These are phyloP conservation scores for Apocheima hispidaria DNA, from an alignment of 2,888 invertebrate species.

Conservation along the genomic window DNA sequence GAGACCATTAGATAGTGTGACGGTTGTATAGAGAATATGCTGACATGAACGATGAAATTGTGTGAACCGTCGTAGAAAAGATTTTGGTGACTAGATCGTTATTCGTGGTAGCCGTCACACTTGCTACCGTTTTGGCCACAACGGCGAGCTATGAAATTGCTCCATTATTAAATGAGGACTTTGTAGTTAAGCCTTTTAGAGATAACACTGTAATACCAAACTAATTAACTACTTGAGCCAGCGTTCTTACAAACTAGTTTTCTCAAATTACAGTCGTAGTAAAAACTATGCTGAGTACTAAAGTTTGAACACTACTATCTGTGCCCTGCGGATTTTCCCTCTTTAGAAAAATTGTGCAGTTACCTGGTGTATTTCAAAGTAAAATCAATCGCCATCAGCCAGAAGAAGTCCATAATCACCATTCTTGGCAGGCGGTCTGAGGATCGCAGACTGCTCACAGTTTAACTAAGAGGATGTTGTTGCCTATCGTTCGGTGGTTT, in stretches of 20 bases:
- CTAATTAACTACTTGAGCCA: too few relatives aligned
- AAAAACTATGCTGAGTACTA: not conserved
- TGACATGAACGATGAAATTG: constrained; percentile 63
- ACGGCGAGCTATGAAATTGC: constrained; percentile 9
- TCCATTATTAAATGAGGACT: constrained; percentile 25
- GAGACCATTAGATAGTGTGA: constrained; percentile 74
- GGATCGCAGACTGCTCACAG: too few relatives aligned
- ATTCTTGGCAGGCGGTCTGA: too few relatives aligned
- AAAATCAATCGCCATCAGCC: too few relatives aligned
- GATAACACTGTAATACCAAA: not conserved
- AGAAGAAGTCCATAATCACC: too few relatives aligned
- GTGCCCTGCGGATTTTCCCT: not conserved
- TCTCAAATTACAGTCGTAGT: not conserved
- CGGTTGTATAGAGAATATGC: constrained; percentile 58
- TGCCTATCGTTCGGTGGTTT: too few relatives aligned
- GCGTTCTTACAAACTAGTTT: not conserved
- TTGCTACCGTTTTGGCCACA: constrained; percentile 33
- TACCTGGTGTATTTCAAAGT: too few relatives aligned
- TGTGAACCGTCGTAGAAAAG: constrained; percentile 62
- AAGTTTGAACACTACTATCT: not conserved
- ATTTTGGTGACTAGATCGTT: constrained; percentile 71
- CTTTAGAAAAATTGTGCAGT: too few relatives aligned
- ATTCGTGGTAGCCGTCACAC: constrained; percentile 53
- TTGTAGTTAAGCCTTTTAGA: constrained; percentile 1
- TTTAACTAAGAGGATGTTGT: too few relatives aligned